Percentiles rank a stretch among this genome's conserved stretches.
Conservation (phyloP, 92 coral and sea anemone species). For the Isaurus tuberculatus region DNA sequence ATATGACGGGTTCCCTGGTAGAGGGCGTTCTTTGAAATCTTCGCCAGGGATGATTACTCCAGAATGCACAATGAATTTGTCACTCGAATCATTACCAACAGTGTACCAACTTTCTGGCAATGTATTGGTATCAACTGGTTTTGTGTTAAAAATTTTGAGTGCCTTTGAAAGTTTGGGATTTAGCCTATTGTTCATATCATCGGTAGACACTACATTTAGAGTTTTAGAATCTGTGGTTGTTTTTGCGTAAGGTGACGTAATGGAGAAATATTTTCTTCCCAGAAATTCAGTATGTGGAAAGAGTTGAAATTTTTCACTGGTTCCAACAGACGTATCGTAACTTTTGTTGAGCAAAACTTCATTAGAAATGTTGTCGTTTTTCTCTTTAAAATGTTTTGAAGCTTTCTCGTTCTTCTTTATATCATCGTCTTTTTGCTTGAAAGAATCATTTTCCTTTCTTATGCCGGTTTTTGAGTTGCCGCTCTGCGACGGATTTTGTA, state of each 20-base stretch:
- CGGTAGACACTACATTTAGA: background rate
- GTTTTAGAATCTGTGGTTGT: background rate
- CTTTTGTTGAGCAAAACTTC: background rate
- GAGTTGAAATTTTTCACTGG: background rate
- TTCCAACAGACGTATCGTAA: background rate
- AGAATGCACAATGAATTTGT: no score
- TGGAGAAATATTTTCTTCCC: background rate
- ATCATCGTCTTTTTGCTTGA: background rate
- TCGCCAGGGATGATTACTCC: background rate
- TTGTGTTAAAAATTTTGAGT: background rate
- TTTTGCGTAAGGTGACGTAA: background rate
- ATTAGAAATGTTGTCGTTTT: background rate
- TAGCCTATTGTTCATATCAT: background rate
- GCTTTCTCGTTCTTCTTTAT: background rate
- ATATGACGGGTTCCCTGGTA: background rate
- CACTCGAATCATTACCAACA: background rate
- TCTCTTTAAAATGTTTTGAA: background rate
- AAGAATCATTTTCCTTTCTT: background rate
- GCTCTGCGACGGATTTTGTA: background rate
- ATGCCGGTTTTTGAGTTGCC: background rate
- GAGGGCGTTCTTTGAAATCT: background rate
- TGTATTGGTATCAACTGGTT: background rate
- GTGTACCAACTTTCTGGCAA: background rate
- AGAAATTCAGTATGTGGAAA: background rate
- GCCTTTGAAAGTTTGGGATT: background rate